Conservation (phyloP, 2,888 invertebrate species). For the Apotomis betuletana region DNA sequence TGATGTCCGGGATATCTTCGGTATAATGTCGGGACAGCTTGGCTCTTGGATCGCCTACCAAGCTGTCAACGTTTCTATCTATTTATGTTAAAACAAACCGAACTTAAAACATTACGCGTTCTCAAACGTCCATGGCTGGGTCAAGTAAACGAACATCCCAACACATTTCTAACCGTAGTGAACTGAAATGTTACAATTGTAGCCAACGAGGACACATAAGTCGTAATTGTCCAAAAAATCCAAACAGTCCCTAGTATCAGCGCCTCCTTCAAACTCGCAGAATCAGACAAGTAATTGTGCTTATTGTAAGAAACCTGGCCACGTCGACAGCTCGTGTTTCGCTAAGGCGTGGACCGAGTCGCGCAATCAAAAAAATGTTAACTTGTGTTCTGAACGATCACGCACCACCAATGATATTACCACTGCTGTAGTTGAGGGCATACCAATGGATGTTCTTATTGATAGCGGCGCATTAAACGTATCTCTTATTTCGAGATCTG, state of each 20-base stretch:
- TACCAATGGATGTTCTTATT: conserved; percentile 46
- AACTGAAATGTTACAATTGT: too few species aligned
- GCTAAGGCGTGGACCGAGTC: conserved; percentile 7
- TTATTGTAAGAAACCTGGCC: too few species aligned
- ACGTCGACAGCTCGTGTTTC: background rate
- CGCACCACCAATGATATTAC: conserved; percentile 34
- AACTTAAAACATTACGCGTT: background rate
- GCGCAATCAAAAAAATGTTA: too few species aligned
- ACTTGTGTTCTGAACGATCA: conserved; percentile 20
- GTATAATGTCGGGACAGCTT: too few species aligned
- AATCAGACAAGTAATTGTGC: background rate
- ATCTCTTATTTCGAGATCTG: conserved; percentile 44
- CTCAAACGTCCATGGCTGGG: background rate
- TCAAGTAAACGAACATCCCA: background rate
- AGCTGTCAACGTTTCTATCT: conserved; percentile 8
- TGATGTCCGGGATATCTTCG: too few species aligned
- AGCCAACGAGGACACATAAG: too few species aligned
- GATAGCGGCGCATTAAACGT: conserved; percentile 46
- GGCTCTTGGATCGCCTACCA: too few species aligned
- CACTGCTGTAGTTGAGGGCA: conserved; percentile 40
- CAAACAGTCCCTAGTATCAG: conserved; percentile 2
- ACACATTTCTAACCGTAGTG: background rate
- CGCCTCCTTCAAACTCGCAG: background rate
- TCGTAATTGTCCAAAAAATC: background rate
- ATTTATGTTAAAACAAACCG: conserved; percentile 14